Percentiles rank a stretch among this genome's conserved stretches.
phyloP scores from a whole-genome alignment of 2,797 vertebrate species.

The Pelobates cultripes region DNA sequence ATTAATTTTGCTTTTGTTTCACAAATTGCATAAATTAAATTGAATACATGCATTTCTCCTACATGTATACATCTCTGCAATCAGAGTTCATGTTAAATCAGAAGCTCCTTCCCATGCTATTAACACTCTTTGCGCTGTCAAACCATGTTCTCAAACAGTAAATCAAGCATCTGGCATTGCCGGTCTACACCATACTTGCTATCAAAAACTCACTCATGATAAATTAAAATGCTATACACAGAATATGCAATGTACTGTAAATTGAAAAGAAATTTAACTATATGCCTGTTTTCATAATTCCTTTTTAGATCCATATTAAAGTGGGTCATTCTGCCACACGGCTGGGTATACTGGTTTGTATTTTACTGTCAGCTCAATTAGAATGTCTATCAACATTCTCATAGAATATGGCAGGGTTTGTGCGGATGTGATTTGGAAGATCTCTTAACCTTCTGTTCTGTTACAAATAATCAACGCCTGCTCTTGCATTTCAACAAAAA shows the following conservation, averaged over 20 bases:
- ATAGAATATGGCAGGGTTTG: slow-evolving; percentile 39
- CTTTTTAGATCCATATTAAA: neutral
- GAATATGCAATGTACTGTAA: neutral
- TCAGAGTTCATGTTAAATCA: too few relatives aligned
- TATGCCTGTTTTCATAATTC: slow-evolving; percentile 4
- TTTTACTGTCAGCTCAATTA: slow-evolving; percentile 47
- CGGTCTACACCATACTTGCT: too few relatives aligned
- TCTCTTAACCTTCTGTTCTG: slow-evolving; percentile 49
- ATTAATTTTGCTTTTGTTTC: too few relatives aligned
- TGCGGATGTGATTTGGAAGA: slow-evolving; percentile 39
- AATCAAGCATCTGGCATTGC: neutral
- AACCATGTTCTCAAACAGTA: neutral
- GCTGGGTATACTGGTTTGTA: slow-evolving; percentile 21
- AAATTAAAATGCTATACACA: too few relatives aligned
- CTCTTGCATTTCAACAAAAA: slow-evolving; percentile 30
- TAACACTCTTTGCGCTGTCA: neutral
- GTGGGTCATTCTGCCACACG: slow-evolving; percentile 4
- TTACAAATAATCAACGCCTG: slow-evolving; percentile 38
- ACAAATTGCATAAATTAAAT: too few relatives aligned
- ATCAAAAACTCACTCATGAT: too few relatives aligned
- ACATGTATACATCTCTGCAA: too few relatives aligned
- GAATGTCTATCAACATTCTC: slow-evolving; percentile 29
- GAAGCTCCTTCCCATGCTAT: neutral
- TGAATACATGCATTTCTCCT: too few relatives aligned
- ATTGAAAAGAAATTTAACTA: neutral